Base-by-base conservation (phyloP, 2,888 invertebrate genomes). In the Agrypnus murinus region DNA sequence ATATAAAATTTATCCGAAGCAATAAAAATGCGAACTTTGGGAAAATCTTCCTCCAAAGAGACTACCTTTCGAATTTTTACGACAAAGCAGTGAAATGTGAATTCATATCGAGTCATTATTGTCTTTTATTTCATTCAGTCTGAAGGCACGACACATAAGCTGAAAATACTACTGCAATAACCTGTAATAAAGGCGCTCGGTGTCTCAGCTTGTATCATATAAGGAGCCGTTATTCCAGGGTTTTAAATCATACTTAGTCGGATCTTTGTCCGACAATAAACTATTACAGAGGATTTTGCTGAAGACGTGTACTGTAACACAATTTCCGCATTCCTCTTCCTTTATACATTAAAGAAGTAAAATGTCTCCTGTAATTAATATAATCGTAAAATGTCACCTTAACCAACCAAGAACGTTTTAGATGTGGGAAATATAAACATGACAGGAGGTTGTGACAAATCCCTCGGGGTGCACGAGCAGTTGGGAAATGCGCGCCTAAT, bases 161-260 rank as follows among this genome's bases (percentile, higher is more conserved):
- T 83, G 82, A 77, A 84, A 84, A 84, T 84, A 84, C 83, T 83
- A 83, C 82, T 80, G 81, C 81, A 83, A 84, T 84, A 84, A 83
- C 82, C 83, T 81, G 83, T 81, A 83, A 83, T 83, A 84, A 83
- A 83, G 80, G 81, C 80, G 79, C 79, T 77, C 81, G 77, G 78
- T 81, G 78, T 76, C 79, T 77, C 70, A 58, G 73, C 80, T 78
- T 79, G 78, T 80, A 80, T 81, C 81, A 78, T 78, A 80, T 78
- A 76, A 74, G 77, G 67, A 69, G 73, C 71, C 71, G 63, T 70
- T 77, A 76, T 68, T 68, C 72, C 45, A 58, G 73, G 25, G 77
- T 74, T 77, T 79, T 80, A 81, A 83, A 83, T 84, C 83, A 82
- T 82, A 80, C 82, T 83, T 83, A 83, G 77, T 69, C 65, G 74